These are phyloP conservation scores for Formicarius rufipectus DNA, from an alignment of 2,113 vertebrate species.

Conservation along the genomic window DNA sequence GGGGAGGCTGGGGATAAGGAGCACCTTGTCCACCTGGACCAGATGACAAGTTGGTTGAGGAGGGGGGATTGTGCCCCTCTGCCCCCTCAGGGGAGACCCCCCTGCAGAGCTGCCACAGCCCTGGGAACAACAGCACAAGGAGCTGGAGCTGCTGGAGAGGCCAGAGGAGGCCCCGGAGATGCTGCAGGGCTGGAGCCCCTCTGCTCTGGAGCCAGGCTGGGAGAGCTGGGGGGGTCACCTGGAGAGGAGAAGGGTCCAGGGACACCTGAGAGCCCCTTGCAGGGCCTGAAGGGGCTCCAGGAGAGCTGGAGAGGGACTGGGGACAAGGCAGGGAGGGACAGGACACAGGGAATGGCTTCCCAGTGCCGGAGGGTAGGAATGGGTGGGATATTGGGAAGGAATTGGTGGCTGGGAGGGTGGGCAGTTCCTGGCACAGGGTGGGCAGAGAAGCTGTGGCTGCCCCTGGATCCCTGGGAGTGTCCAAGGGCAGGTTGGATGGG, in stretches of 20 bases:
- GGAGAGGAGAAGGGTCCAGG: background rate
- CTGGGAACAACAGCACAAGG: background rate
- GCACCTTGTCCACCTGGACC: background rate
- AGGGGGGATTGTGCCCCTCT: background rate
- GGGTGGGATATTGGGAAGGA: background rate
- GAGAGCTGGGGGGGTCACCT: background rate
- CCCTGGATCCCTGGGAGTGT: background rate
- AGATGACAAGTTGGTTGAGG: background rate
- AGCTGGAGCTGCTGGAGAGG: background rate
- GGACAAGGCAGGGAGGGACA: background rate
- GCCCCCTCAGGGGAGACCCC: background rate
- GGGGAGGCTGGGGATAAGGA: background rate
- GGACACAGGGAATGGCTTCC: background rate
- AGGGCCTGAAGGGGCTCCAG: background rate
- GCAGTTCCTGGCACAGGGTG: background rate
- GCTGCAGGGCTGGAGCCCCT: background rate
- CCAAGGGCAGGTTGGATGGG: background rate
- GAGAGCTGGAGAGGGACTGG: background rate
- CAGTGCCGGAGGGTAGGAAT: background rate
- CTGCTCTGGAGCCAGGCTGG: background rate
- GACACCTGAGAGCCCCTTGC: background rate
- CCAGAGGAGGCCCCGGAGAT: background rate
- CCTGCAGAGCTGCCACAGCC: background rate
- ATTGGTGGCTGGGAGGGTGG: background rate
- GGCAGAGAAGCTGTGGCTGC: background rate